phyloP scores from a whole-genome alignment of 2,888 invertebrate species.

The Orchestes rusci region DNA sequence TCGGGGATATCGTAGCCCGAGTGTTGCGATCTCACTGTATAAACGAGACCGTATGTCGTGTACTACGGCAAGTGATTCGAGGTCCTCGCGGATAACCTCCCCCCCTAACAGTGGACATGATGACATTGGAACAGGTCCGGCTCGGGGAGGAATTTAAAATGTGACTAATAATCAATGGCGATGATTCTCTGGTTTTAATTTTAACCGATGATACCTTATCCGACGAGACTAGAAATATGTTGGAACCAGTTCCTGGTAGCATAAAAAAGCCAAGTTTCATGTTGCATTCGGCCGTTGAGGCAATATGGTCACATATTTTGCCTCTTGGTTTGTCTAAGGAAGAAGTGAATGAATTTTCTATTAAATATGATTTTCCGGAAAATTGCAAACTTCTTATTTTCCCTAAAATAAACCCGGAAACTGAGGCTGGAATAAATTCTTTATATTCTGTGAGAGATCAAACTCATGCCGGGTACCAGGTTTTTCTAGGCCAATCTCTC shows the following conservation, averaged over 20 bases:
- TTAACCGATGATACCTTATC: background rate
- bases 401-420: constrained; percentile 3
- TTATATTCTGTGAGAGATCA: background rate
- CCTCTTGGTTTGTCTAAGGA: constrained; percentile 3
- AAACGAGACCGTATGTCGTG: background rate
- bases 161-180: background rate
- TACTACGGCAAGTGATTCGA: constrained; percentile 1
- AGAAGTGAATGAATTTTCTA: background rate
- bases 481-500: background rate
- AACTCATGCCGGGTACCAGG: background rate
- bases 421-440: background rate
- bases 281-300: constrained; percentile 2
- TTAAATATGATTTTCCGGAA: constrained; percentile 2
- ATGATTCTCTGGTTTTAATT: background rate
- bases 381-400: background rate
- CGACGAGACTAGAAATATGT: constrained; percentile 3
- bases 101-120: background rate
- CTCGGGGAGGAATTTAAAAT: background rate
- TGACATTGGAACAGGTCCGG: background rate
- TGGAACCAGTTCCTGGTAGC: background rate
- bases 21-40: background rate
- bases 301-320: constrained; percentile 5
- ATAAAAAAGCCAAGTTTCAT: background rate
- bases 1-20: background rate
- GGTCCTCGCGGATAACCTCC: no score